Base-by-base conservation (phyloP, 2,888 invertebrate species). In the Andrena minutula region DNA sequence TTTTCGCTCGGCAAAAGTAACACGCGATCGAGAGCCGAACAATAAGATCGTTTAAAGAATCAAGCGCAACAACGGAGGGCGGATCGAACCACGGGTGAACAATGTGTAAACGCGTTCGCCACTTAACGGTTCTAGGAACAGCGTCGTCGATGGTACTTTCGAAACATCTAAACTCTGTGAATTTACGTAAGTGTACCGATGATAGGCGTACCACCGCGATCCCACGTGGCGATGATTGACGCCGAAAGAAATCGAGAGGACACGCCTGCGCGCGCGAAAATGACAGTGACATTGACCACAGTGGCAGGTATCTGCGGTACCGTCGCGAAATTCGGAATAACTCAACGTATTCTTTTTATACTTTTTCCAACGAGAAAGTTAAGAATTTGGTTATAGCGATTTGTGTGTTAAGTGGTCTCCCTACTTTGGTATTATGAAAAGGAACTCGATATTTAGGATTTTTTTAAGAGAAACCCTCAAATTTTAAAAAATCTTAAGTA, bases 11-110 rank as follows among this genome's bases (percentile, higher is more conserved):
- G 79, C 63, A 76, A 84, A 84, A 84, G 75, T 83, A 83, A 79
- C 70, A 74, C 79, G 79, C 75, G 75, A 86, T 76, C 84, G 79
- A 80, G 75, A 74, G 56, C 75, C 79, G 84, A 80, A 86, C 79
- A 87, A 87, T 86, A 79, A 83, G 83, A 85, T 76, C 85, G 85
- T 80, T 85, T 74, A 72, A 82, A 83, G 76, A 85, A 83, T 76
- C 65, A 63, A 56, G 76, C 76, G 77, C 82, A 86, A 86, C 78
- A 80, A 80, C 73, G 79, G 88, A 86, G 87, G 87, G 86, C 82
- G 82, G 84, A 86, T 82, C 88, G 86, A 72, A 81, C 63, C 72
- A 66, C 75, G 64, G 78, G 56, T 64, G 77, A 75, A 68, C 81
- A 79, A 79, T 68, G 79, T 79, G 64, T 74, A 73, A 81, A 68